These are phyloP conservation scores for Philopotamus ludificatus DNA, from an alignment of 1,140 invertebrate genomes.

Conservation along the genomic window DNA sequence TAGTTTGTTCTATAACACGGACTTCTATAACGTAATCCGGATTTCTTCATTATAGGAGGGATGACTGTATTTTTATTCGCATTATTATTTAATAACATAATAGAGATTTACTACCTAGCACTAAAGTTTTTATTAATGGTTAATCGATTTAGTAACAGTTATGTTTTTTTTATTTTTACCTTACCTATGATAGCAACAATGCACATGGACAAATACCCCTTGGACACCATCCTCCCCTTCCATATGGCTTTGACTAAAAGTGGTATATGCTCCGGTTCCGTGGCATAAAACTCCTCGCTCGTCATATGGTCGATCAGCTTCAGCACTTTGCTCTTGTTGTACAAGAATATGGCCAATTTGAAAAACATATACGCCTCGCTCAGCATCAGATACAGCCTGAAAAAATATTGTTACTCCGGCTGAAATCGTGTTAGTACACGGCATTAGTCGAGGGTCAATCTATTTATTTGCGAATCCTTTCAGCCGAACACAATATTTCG, in stretches of 20 bases:
- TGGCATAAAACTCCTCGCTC: constrained; percentile 50
- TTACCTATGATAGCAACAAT: constrained; percentile 51
- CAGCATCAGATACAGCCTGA: constrained; percentile 52
- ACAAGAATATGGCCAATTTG: constrained; percentile 52
- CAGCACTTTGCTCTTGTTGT: constrained; percentile 50
- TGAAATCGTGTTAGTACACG: no score
- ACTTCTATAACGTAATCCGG: no score
- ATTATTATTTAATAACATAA: no score
- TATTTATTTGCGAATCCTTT: background rate
- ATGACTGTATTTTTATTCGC: no score
- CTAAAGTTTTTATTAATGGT: no score
- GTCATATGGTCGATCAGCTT: constrained; percentile 48
- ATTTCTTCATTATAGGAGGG: no score
- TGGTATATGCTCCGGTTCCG: constrained; percentile 47
- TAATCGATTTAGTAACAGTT: no score
- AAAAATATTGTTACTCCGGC: no score
- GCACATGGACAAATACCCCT: constrained; percentile 51
- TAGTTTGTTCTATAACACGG: no score
- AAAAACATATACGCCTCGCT: constrained; percentile 56
- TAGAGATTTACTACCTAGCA: no score
- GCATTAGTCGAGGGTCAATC: no score
- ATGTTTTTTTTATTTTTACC: background rate
- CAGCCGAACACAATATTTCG: no score
- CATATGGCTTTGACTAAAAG: constrained; percentile 49
- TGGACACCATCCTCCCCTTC: constrained; percentile 50